A percentile compares a stretch with the other conserved stretches of the same genome.
Conservation (phyloP, 2,888 invertebrate species). For the Euclidia mi region DNA sequence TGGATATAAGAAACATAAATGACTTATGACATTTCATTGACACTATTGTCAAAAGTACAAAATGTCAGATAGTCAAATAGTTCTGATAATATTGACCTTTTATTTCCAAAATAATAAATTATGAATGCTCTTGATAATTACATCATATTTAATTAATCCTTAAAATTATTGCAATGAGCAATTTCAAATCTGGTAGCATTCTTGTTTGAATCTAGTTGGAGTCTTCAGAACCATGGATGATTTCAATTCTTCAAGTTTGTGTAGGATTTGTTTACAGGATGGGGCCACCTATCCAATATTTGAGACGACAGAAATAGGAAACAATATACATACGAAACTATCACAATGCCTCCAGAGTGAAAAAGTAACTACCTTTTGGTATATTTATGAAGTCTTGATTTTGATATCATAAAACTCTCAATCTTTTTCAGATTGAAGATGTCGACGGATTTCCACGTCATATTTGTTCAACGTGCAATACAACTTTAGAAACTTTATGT, state of each 20-base stretch:
- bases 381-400: constrained; percentile 6
- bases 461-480: constrained; percentile 75
- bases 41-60: not conserved
- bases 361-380: constrained; percentile 64
- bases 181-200: constrained; percentile 2
- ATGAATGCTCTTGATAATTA: not conserved
- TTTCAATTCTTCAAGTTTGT: constrained; percentile 56
- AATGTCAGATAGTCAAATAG: not conserved
- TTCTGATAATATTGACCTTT: too few relatives aligned
- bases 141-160: not conserved
- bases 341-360: constrained; percentile 70
- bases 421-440: constrained; percentile 76
- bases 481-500: constrained; percentile 65
- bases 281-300: constrained; percentile 77
- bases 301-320: constrained; percentile 58
- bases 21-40: too few relatives aligned
- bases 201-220: constrained; percentile 23
- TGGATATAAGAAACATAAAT: too few relatives aligned
- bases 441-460: constrained; percentile 76
- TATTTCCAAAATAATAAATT: not conserved
- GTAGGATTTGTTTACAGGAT: constrained; percentile 79
- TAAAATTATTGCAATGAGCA: not conserved
- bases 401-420: not conserved
- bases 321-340: constrained; percentile 67
- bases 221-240: constrained; percentile 27